Evolutionary conservation across 1,140 invertebrate genomes (phyloP), one percentile per base, ranked within the genome.

Genomic region (Panagrolaimus sp.): DNA sequence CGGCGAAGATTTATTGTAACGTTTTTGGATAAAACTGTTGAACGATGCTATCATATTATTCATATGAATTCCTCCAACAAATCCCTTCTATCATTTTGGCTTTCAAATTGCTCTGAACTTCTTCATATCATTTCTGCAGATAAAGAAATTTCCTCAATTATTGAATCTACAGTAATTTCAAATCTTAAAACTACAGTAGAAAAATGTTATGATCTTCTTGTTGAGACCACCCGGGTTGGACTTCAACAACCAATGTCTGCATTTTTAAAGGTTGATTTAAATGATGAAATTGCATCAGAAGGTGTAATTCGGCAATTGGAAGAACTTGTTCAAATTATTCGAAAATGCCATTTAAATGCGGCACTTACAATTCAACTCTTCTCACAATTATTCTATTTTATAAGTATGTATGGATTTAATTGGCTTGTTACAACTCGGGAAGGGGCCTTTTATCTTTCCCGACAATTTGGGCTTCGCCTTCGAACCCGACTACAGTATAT

Each of bases 361-460:
- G 94, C 95, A 3, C 87, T 99, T 24, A 98, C 95, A 12, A 98
- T 98, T 78, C 95, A 98, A 84, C 87, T 98, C 24, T 98, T 98
- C 85, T 96, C 93, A 26, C 95, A 98, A 83, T 87, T 98, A 24
- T 98, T 99, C 84, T 93, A 98, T 84, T 94, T 92, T 83, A 91
- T 98, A 78, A 82, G 81, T 63, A 69, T 72, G 21, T 75, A 75
- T 32, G 89, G 93, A 62, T 95, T 98, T 83, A 98, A 98, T 83
- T 89, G 89, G 84, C 87, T 94, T 24, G 85, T 89, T 7, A 83
- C 71, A 0, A 76, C 77, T 9, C 65, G 74, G 71, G 75, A 77
- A 10, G 76, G 78, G 8, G 52, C 17, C 14, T 64, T 67, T 1
- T 45, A 69, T 65, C 89, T 89, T 73, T 88, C 87, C 9, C 79